Evolutionary conservation across 1,140 invertebrate species (phyloP).

Genomic region (Cardiocondyla obscurior): DNA sequence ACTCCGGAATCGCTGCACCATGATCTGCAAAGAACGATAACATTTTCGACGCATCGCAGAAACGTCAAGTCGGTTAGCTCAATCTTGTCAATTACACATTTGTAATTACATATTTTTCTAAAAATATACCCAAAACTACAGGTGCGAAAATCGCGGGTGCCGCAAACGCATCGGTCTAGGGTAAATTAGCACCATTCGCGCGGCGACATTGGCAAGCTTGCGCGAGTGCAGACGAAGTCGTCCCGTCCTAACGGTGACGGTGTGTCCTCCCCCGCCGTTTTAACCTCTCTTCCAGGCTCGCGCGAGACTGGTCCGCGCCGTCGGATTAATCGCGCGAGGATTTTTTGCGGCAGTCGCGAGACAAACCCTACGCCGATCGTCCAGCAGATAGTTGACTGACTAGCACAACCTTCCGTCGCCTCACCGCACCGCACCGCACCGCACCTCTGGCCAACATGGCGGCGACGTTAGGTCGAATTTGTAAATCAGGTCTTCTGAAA

Average conservation of each 20-base stretch:
- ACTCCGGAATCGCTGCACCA: no score
- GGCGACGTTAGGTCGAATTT: slow-evolving; percentile 91
- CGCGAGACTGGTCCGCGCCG: not conserved
- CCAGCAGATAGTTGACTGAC: slow-evolving; percentile 56
- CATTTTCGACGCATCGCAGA: no score
- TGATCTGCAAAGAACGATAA: no score
- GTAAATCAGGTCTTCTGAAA: slow-evolving; percentile 90
- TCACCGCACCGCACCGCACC: no score
- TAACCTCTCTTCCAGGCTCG: not conserved
- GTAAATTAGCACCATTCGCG: not conserved
- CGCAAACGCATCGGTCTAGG: not conserved
- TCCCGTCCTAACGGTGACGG: not conserved
- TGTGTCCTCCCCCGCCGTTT: not conserved
- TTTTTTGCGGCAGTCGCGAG: slow-evolving; percentile 4
- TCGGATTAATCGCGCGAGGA: slow-evolving; percentile 4
- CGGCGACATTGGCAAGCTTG: slow-evolving; percentile 1
- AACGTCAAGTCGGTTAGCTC: no score
- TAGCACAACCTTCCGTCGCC: slow-evolving; percentile 56
- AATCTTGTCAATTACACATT: no score
- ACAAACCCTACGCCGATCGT: not conserved
- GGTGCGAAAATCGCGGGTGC: not conserved
- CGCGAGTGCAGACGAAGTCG: not conserved
- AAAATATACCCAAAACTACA: no score
- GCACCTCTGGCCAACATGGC: slow-evolving; percentile 89
- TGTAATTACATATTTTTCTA: no score